Evolutionary conservation across 92 coral and sea anemone genomes (phyloP).

Genomic region (Umimayanthus kanabou): DNA sequence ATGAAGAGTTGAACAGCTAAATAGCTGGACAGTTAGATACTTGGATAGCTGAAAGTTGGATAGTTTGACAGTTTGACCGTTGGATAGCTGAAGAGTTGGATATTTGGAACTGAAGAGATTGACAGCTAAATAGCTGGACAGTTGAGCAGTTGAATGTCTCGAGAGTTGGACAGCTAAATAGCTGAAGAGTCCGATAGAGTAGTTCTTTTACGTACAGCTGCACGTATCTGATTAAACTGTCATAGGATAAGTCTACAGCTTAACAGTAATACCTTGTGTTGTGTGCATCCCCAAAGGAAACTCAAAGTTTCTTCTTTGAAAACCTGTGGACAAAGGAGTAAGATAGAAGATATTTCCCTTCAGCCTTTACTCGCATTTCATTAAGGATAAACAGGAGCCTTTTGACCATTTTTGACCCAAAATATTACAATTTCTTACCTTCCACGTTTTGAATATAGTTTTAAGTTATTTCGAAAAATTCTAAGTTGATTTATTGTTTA

Average conservation of each 20-base stretch:
- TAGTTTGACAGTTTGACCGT: background rate
- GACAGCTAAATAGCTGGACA: background rate
- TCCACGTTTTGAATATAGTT: no score
- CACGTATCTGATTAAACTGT: background rate
- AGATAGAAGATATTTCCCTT: background rate
- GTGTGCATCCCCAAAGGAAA: conserved; percentile 76
- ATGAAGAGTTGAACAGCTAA: background rate
- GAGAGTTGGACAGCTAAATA: background rate
- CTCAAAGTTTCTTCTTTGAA: conserved; percentile 70
- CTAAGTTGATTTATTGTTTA: no score
- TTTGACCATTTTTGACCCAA: background rate
- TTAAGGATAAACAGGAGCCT: no score
- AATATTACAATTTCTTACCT: background rate
- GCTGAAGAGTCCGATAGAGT: background rate
- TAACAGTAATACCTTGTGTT: conserved; percentile 66
- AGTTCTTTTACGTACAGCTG: background rate
- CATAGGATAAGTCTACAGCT: background rate
- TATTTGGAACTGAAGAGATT: no score
- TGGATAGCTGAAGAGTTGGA: no score
- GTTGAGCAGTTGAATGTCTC: no score
- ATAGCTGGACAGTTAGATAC: background rate
- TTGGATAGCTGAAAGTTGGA: background rate
- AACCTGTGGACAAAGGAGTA: conserved; percentile 46
- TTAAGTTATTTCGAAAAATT: no score
- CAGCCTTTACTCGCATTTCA: background rate